These are phyloP conservation scores for Scyliorhinus canicula DNA, from an alignment of 2,797 vertebrate species.

Conservation along the genomic window DNA sequence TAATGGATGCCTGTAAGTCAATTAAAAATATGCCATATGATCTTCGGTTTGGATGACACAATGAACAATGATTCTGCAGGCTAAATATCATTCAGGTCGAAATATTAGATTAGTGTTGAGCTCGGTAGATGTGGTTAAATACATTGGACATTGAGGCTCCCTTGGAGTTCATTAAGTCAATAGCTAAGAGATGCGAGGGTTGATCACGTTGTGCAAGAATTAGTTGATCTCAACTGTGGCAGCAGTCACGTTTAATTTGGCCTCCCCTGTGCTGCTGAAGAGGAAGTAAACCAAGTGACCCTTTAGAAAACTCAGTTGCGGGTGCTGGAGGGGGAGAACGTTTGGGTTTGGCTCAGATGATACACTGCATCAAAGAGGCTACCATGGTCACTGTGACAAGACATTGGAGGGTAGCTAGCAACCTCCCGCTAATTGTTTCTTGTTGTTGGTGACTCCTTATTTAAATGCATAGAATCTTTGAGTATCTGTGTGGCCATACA, in stretches of 20 bases:
- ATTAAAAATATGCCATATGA: background rate
- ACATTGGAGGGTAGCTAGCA: background rate
- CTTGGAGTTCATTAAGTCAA: background rate
- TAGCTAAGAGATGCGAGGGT: background rate
- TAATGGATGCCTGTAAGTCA: background rate
- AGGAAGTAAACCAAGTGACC: background rate
- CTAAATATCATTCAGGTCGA: background rate
- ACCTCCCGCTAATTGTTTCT: no score
- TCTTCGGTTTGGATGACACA: background rate
- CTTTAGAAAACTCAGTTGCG: background rate
- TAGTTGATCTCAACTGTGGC: background rate
- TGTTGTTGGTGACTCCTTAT: no score
- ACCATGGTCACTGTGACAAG: background rate
- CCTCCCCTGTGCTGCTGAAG: background rate
- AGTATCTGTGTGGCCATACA: no score
- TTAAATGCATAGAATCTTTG: no score
- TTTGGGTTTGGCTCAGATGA: background rate
- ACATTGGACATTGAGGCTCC: background rate
- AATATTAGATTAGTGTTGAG: background rate
- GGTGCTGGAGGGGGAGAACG: background rate
- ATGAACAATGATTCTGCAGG: constrained; percentile 10
- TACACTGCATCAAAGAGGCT: background rate
- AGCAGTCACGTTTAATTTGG: background rate
- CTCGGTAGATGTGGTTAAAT: background rate
- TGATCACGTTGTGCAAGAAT: background rate